phyloP scores from a whole-genome alignment of 2,888 invertebrate species.

The Itoplectis maculator region DNA sequence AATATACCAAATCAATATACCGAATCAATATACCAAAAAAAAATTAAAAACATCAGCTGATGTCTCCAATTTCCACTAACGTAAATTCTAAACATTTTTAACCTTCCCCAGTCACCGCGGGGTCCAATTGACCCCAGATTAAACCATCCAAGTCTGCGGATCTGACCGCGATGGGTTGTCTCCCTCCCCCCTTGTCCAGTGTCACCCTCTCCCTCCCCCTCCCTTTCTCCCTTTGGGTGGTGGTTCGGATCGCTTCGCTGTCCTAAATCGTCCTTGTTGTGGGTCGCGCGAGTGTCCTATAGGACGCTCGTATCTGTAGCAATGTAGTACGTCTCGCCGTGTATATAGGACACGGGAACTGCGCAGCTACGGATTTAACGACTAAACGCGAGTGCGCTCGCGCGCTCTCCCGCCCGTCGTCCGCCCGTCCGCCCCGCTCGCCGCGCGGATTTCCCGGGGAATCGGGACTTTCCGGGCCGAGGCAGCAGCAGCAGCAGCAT shows the following conservation, averaged over 20 bases:
- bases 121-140: too few relatives aligned
- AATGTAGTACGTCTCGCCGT: background rate
- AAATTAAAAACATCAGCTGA: too few relatives aligned
- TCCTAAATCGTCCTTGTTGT: constrained; percentile 23
- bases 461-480: constrained; percentile 82
- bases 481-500: too few relatives aligned
- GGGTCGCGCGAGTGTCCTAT: constrained; percentile 16
- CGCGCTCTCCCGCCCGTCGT: too few relatives aligned
- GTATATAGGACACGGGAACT: constrained; percentile 67
- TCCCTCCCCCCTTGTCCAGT: background rate
- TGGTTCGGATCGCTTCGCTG: background rate
- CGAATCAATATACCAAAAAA: too few relatives aligned
- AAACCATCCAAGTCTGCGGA: too few relatives aligned
- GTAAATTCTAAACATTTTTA: too few relatives aligned
- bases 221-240: background rate
- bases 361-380: constrained; percentile 79
- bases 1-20: too few relatives aligned
- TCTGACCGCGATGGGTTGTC: too few relatives aligned
- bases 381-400: constrained; percentile 77
- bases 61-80: too few relatives aligned
- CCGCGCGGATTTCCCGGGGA: constrained; percentile 81
- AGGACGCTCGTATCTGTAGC: background rate
- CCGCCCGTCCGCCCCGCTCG: too few relatives aligned
- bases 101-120: too few relatives aligned
- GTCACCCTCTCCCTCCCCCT: background rate